Percentiles rank a stretch among this genome's conserved stretches.
These are phyloP conservation scores for Saimiri boliviensis DNA, from an alignment of 2,113 vertebrate species.

Conservation along the genomic window DNA sequence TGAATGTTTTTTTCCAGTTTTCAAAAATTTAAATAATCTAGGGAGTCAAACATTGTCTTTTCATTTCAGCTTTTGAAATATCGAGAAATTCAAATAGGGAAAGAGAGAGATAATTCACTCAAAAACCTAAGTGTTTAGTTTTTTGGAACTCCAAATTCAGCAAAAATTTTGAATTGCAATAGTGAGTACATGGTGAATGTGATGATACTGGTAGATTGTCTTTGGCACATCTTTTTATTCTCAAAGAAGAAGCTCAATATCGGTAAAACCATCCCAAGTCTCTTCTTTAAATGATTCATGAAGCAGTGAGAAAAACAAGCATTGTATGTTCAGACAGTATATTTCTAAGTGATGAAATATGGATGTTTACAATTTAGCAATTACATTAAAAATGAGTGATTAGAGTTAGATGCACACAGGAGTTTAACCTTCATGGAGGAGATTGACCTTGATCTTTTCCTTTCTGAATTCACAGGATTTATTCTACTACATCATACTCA, in stretches of 20 bases:
- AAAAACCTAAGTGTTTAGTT: not conserved
- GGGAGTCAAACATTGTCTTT: not conserved
- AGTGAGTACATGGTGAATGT: not conserved
- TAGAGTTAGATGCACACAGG: not conserved
- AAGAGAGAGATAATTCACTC: not conserved
- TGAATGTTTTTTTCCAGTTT: not conserved
- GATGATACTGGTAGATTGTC: not conserved
- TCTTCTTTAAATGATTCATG: not conserved
- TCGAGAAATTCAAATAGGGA: not conserved
- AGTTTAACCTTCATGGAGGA: not conserved
- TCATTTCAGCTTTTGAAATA: not conserved
- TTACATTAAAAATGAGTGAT: not conserved
- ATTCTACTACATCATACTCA: not conserved
- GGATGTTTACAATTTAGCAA: not conserved
- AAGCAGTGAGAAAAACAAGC: not conserved
- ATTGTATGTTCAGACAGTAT: not conserved
- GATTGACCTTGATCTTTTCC: not conserved
- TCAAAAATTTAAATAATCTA: not conserved
- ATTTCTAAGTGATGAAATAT: not conserved
- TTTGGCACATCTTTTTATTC: not conserved
- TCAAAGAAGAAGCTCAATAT: not conserved
- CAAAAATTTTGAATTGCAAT: not conserved
- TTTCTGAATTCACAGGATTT: not conserved
- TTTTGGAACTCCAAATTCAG: not conserved
- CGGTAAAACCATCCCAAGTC: fast-evolving